These are phyloP conservation scores for Alethe diademata DNA, from an alignment of 2,113 vertebrate genomes.

Conservation along the genomic window DNA sequence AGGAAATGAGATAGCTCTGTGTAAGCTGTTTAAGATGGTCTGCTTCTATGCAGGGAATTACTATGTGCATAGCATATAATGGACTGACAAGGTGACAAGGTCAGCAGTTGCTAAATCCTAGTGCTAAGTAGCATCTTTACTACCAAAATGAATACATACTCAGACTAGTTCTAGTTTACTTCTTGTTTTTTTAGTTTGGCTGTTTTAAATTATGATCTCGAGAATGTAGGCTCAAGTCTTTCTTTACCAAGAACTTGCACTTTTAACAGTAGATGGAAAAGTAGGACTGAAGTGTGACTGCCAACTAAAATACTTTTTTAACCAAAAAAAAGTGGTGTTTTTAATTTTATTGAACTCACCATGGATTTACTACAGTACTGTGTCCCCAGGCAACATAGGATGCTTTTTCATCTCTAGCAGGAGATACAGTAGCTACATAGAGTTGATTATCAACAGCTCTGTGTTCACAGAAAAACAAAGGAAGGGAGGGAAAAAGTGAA, in stretches of 20 bases:
- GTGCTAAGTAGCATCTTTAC: background rate
- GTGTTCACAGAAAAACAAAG: background rate
- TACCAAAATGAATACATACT: background rate
- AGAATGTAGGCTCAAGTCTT: background rate
- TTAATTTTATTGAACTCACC: slow-evolving; percentile 75
- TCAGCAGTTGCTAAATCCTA: background rate
- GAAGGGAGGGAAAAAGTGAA: background rate
- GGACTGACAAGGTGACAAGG: background rate
- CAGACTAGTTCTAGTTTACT: background rate
- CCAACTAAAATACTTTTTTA: background rate
- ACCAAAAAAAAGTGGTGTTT: background rate
- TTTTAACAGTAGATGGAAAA: background rate
- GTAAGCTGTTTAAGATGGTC: background rate
- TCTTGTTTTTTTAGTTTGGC: background rate
- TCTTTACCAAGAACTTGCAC: background rate
- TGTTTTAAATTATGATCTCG: background rate
- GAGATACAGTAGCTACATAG: slow-evolving; percentile 89
- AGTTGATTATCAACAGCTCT: slow-evolving; percentile 95
- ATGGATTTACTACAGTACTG: slow-evolving; percentile 91
- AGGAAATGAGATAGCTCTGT: background rate
- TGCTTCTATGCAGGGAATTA: background rate
- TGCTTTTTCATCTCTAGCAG: slow-evolving; percentile 87
- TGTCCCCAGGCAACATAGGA: slow-evolving; percentile 96
- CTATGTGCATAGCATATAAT: background rate
- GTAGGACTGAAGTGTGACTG: background rate